Evolutionary conservation across 2,888 invertebrate genomes (phyloP).

Genomic region (Scelioninae gen. 2): DNA sequence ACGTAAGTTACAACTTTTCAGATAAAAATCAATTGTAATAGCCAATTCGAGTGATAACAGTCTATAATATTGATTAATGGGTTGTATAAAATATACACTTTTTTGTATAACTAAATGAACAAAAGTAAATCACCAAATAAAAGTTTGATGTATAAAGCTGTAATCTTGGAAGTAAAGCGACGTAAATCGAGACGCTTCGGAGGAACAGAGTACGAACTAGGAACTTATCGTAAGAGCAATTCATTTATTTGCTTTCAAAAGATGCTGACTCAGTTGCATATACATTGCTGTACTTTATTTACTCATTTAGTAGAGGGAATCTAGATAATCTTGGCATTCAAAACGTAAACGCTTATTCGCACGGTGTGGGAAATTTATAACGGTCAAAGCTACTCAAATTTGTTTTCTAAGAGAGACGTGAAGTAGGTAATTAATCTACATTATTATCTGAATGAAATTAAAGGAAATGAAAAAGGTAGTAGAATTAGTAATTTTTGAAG

Average conservation of each 20-base stretch:
- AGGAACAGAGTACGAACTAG: conserved; percentile 62
- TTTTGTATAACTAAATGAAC: background rate
- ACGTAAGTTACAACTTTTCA: no score
- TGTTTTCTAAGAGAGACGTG: no score
- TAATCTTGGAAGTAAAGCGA: conserved; percentile 43
- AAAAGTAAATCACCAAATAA: conserved; percentile 2
- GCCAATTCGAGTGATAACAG: no score
- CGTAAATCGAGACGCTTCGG: conserved; percentile 50
- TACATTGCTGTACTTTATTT: conserved; percentile 49
- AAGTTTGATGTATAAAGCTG: conserved; percentile 1
- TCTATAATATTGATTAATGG: no score
- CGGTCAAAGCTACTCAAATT: no score
- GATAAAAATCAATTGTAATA: no score
- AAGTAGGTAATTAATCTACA: no score
- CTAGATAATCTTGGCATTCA: conserved; percentile 18
- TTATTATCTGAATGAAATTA: no score
- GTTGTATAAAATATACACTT: no score
- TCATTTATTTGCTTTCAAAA: conserved; percentile 63
- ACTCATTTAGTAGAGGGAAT: conserved; percentile 56
- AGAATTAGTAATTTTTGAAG: no score
- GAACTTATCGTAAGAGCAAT: conserved; percentile 65
- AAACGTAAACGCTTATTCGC: conserved; percentile 12
- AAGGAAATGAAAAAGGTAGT: no score
- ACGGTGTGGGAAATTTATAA: background rate
- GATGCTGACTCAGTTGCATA: conserved; percentile 61